Percentiles rank a stretch among this genome's conserved stretches.
phyloP scores from a whole-genome alignment of 2,888 invertebrate genomes.

The Callosobruchus maculatus region DNA sequence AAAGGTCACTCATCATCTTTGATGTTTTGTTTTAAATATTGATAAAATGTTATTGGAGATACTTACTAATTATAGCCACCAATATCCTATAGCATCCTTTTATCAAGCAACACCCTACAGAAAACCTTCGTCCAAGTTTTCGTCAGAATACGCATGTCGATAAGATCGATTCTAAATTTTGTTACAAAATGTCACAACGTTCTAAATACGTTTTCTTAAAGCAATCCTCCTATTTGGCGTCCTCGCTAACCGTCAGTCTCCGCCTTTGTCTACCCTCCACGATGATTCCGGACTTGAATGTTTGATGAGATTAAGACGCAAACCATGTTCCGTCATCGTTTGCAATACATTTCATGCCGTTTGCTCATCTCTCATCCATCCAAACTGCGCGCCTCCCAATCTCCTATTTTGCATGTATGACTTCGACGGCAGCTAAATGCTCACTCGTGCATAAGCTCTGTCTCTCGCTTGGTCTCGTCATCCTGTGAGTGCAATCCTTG shows the following conservation, averaged over 20 bases:
- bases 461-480: not conserved
- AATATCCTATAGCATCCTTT: no score
- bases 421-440: constrained; percentile 8
- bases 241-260: not conserved
- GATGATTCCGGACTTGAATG: constrained; percentile 29
- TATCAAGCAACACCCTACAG: no score
- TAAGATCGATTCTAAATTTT: no score
- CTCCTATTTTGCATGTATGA: constrained; percentile 29
- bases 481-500: not conserved
- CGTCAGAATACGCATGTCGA: no score
- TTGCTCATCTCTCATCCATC: constrained; percentile 29
- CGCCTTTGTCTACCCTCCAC: not conserved
- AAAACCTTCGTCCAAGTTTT: no score
- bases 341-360: constrained; percentile 22
- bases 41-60: no score
- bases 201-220: constrained; percentile 8
- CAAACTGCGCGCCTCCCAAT: constrained; percentile 14
- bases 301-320: constrained; percentile 50
- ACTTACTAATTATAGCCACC: no score
- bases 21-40: no score
- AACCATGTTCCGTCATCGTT: constrained; percentile 48
- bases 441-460: not conserved
- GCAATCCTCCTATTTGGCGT: constrained; percentile 6
- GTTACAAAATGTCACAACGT: no score
- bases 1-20: no score